phyloP scores from a whole-genome alignment of 2,797 vertebrate genomes.

The Phataginus tricuspis region DNA sequence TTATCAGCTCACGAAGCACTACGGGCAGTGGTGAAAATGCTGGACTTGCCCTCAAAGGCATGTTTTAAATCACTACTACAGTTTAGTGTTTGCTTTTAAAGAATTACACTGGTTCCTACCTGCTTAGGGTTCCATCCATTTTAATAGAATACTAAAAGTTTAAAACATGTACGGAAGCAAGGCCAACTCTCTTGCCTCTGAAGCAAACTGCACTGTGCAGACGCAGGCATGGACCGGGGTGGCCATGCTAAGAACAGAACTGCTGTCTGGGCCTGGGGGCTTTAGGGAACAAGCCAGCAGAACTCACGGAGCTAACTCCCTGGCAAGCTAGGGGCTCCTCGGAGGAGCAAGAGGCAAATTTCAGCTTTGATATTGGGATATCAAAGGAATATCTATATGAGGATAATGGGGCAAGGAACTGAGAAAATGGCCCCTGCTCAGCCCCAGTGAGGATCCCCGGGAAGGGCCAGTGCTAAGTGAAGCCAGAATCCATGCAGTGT shows the following conservation, averaged over 20 bases:
- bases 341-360: background rate
- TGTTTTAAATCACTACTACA: background rate
- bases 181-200: too few species aligned
- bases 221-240: too few species aligned
- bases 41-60: background rate
- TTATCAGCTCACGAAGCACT: background rate
- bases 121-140: background rate
- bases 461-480: background rate
- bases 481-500: rapidly evolving
- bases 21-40: background rate
- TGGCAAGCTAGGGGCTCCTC: too few species aligned
- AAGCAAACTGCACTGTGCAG: too few species aligned
- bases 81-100: background rate
- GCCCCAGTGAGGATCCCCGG: background rate
- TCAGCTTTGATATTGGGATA: background rate
- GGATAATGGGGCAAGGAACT: too few species aligned
- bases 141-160: background rate
- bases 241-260: too few species aligned
- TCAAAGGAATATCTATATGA: too few species aligned
- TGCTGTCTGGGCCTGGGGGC: too few species aligned
- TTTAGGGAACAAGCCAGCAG: too few species aligned
- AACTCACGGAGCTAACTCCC: too few species aligned
- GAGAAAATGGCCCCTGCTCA: background rate
- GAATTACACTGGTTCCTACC: background rate
- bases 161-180: too few species aligned